Evolutionary conservation across 1,140 invertebrate genomes (phyloP), one percentile per base, ranked within the genome.

Genomic region (Paramacrobiotus metropolitanus): DNA sequence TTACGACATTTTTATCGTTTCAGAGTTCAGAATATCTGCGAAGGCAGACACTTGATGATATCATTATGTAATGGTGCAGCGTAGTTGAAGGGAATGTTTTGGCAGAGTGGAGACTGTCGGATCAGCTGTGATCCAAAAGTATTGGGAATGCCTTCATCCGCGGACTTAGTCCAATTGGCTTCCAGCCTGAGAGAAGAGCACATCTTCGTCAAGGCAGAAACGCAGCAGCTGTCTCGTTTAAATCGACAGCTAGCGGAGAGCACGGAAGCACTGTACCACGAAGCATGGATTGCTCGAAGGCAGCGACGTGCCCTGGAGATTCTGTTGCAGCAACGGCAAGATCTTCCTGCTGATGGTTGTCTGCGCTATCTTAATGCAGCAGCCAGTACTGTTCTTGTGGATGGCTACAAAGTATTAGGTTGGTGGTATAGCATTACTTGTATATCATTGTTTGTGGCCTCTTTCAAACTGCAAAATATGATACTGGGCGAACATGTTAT

Each of bases 251-350:
- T 84, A 71, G 68, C 18, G 29, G 21, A 2, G 9, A 30, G 4
- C 29, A 62, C 59, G 0, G 79, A 81, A 60, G 74, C 77, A 34
- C 71, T 85, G n/a, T 78, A 80, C 29, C 82, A 90, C 70, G 77
- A 83, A 65, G 82, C 87, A 30, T 94, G 88, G 86, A 81, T 92
- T 61, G 85, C 84, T 45, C 81, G 84, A 1, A 85, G 90, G 70
- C 87, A 94, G 71, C 79, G 86, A 64, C 77, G 84, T 31, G 87
- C 87, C 70, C 75, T 93, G 2, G 84, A 87, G 67, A 80, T 80
- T 64, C 72, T 94, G 62, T 81, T 91, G 59, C 76, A 84, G 21
- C 80, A 83, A 3, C 76, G 80, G 63, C 80, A 81, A 31, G 84
- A 86, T 68, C 80, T 80, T 31, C 80, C 83, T 31, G 82, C 83